Evolutionary conservation across 2,888 invertebrate genomes (phyloP).

Genomic region (Temnothorax ravouxi): DNA sequence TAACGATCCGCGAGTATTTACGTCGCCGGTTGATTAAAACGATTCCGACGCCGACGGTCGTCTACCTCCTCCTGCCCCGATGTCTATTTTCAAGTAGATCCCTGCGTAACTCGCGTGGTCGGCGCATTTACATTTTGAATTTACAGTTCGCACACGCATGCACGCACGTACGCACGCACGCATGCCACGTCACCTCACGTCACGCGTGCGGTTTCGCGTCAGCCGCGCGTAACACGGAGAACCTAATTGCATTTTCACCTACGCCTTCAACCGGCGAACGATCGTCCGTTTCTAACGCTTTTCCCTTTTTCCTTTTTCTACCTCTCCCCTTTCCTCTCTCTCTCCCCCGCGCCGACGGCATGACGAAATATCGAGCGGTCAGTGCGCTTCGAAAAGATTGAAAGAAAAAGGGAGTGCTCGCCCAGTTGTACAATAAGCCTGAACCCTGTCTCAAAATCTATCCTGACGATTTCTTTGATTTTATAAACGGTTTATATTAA

Average conservation of each 20-base stretch:
- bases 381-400: neutral
- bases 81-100: slow-evolving; percentile 73
- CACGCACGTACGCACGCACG: slow-evolving; percentile 45
- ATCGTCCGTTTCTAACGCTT: slow-evolving; percentile 59
- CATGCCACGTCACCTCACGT: slow-evolving; percentile 31
- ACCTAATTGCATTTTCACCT: slow-evolving; percentile 75
- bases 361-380: slow-evolving; percentile 63
- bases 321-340: slow-evolving; percentile 13
- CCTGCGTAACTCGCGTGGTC: slow-evolving; percentile 47
- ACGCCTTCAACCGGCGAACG: slow-evolving; percentile 55
- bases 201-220: slow-evolving; percentile 69
- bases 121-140: slow-evolving; percentile 69
- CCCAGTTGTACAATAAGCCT: neutral
- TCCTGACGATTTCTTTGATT: neutral
- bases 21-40: slow-evolving; percentile 51
- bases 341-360: slow-evolving; percentile 8
- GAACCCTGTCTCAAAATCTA: neutral
- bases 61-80: slow-evolving; percentile 68
- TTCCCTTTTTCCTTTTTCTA: slow-evolving; percentile 49
- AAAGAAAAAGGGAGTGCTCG: neutral
- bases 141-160: slow-evolving; percentile 62
- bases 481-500: neutral
- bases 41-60: slow-evolving; percentile 66
- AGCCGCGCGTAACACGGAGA: slow-evolving; percentile 71
- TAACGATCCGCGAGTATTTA: slow-evolving; percentile 53